A percentile compares a stretch with the other conserved stretches of the same genome.
These are phyloP conservation scores for Phragmatobia fuliginosa DNA, from an alignment of 2,888 invertebrate genomes.

Conservation along the genomic window DNA sequence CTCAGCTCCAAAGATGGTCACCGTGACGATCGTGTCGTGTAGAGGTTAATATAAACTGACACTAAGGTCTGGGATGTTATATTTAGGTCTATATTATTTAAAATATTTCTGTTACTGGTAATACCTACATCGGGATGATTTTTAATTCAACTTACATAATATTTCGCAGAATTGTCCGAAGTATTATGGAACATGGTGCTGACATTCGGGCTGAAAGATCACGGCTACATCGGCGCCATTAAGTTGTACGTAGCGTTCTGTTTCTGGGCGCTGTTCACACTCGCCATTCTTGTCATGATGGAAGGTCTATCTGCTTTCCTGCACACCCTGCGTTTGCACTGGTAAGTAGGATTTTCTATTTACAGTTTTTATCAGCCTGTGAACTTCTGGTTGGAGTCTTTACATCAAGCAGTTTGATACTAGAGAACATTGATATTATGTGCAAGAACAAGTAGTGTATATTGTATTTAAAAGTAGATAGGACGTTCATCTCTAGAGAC, in stretches of 20 bases:
- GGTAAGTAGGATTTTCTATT: constrained; percentile 85
- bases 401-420: not conserved
- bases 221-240: constrained; percentile 90
- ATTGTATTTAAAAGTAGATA: too few species aligned
- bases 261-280: constrained; percentile 95
- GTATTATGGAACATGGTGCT: constrained; percentile 98
- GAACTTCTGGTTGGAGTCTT: not conserved
- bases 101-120: not conserved
- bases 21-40: too few species aligned
- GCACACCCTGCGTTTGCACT: constrained; percentile 98
- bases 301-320: constrained; percentile 99
- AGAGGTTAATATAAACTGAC: too few species aligned
- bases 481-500: too few species aligned
- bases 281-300: constrained; percentile 98
- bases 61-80: not conserved
- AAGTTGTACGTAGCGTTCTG: constrained; percentile 94
- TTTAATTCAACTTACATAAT: not conserved
- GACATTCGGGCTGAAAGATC: constrained; percentile 89
- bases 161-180: constrained; percentile 90
- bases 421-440: too few species aligned
- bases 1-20: too few species aligned
- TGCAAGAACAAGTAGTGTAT: too few species aligned
- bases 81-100: not conserved
- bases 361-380: not conserved
- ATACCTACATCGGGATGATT: too few species aligned